These are phyloP conservation scores for Platyrinchus mystaceus DNA, from an alignment of 2,797 vertebrate genomes.

Conservation along the genomic window DNA sequence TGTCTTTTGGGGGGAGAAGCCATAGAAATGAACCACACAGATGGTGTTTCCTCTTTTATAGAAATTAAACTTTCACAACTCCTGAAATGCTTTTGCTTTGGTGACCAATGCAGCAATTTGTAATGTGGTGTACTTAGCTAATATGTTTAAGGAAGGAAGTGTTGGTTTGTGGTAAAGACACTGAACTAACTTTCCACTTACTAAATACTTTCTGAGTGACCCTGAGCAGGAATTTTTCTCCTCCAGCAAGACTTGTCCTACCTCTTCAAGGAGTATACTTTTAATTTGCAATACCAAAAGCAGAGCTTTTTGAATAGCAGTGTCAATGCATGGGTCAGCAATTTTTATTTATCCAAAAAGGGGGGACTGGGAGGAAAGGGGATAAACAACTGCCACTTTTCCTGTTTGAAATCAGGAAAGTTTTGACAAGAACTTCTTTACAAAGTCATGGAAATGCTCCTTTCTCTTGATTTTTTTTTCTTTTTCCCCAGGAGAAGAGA, in stretches of 20 bases:
- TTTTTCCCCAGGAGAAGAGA: background rate
- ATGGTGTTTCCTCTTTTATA: background rate
- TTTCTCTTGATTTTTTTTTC: background rate
- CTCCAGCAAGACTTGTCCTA: background rate
- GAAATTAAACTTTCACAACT: background rate
- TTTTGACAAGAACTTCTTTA: background rate
- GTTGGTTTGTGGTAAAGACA: background rate
- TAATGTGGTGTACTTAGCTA: background rate
- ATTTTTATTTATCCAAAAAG: background rate
- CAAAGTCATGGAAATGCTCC: background rate
- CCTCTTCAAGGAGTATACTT: background rate
- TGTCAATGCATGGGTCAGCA: background rate
- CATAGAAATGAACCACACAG: background rate
- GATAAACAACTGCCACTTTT: background rate
- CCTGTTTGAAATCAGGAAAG: background rate
- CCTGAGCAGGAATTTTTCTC: background rate
- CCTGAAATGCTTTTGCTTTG: background rate
- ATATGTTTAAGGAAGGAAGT: background rate
- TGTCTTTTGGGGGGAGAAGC: background rate
- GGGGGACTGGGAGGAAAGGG: background rate
- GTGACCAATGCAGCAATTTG: background rate
- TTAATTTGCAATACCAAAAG: background rate
- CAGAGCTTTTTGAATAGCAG: background rate
- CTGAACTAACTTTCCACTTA: background rate
- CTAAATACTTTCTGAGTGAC: background rate